A percentile compares a stretch with the other conserved stretches of the same genome.
These are phyloP conservation scores for Diuraphis noxia DNA, from an alignment of 1,140 invertebrate species.

Conservation along the genomic window DNA sequence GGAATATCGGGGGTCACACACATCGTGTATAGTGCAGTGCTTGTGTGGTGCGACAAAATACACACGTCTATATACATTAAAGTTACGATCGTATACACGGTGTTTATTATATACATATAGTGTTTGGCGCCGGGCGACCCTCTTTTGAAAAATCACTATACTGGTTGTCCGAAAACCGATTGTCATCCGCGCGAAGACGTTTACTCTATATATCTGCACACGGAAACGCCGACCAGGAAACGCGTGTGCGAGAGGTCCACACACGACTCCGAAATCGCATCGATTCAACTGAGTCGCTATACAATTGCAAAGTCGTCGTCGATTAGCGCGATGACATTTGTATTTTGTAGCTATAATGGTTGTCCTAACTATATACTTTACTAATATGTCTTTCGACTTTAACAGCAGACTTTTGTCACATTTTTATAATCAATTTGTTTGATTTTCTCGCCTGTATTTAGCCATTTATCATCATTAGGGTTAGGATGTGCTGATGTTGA, in stretches of 20 bases:
- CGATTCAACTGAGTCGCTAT: neutral
- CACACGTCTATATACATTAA: no score
- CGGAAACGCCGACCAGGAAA: slow-evolving; percentile 11
- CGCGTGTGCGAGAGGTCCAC: neutral
- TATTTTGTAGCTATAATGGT: neutral
- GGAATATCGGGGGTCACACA: neutral
- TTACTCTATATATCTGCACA: neutral
- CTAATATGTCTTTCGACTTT: neutral
- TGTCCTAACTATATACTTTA: neutral
- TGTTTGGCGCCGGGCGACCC: neutral
- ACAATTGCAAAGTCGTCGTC: neutral
- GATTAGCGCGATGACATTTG: neutral
- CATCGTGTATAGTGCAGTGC: no score
- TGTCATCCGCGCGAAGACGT: slow-evolving; percentile 22
- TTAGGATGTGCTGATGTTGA: no score
- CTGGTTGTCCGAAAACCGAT: neutral
- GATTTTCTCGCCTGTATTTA: neutral
- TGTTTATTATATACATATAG: no score
- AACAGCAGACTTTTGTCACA: neutral
- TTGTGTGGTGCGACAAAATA: neutral
- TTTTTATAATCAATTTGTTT: neutral
- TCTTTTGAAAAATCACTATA: slow-evolving; percentile 26
- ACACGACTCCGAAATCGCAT: neutral
- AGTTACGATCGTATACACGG: neutral
- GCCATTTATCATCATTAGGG: neutral